phyloP scores from a whole-genome alignment of 2,113 vertebrate genomes.

The Nerophis lumbriciformis region DNA sequence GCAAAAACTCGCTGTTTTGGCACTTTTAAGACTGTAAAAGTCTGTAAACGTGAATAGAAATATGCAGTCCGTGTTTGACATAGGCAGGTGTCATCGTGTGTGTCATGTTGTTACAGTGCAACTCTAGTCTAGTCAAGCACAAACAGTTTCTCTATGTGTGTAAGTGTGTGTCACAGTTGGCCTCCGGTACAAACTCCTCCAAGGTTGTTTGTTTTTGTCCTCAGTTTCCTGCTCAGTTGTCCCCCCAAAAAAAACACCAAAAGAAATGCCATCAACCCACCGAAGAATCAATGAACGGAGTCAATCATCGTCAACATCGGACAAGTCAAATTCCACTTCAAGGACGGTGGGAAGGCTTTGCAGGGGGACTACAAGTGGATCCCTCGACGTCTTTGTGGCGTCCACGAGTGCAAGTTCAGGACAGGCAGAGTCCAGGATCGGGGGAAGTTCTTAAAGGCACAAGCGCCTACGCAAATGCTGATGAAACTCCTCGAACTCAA shows the following conservation, averaged over 20 bases:
- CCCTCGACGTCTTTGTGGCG: no score
- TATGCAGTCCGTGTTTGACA: slow-evolving; percentile 53
- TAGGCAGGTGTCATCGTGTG: slow-evolving; percentile 43
- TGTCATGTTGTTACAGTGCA: slow-evolving; percentile 56
- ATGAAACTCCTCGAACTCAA: no score
- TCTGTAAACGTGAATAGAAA: slow-evolving; percentile 72
- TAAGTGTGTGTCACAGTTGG: slow-evolving; percentile 73
- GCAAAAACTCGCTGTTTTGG: slow-evolving; percentile 42
- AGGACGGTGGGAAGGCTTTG: slow-evolving; percentile 8
- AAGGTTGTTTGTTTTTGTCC: slow-evolving; percentile 28
- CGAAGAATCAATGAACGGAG: slow-evolving; percentile 10
- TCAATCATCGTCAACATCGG: slow-evolving; percentile 32
- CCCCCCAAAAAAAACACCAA: no score
- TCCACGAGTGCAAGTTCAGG: neutral
- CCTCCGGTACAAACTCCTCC: slow-evolving; percentile 67
- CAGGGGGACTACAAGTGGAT: slow-evolving; percentile 10
- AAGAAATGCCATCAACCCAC: neutral
- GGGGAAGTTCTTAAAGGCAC: no score
- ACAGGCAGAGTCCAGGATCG: neutral
- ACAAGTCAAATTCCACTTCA: slow-evolving; percentile 22
- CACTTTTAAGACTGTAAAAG: slow-evolving; percentile 68
- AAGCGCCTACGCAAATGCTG: no score
- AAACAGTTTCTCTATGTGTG: slow-evolving; percentile 38
- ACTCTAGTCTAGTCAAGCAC: slow-evolving; percentile 2
- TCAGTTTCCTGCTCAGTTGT: neutral